Conservation (phyloP, 2,888 invertebrate species). For the Venustoraphidia nigricollis region DNA sequence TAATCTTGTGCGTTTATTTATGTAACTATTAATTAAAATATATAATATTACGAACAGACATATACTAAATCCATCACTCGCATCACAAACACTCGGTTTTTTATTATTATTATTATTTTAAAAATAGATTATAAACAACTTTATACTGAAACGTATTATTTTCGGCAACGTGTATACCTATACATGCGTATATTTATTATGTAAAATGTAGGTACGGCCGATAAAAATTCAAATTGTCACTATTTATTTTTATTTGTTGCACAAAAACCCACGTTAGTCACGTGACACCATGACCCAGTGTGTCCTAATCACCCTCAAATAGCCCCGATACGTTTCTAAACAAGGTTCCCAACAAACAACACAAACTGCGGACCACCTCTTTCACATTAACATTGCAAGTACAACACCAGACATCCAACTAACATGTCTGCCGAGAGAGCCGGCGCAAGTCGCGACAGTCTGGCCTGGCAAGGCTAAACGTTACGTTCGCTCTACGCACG, state of each 20-base stretch:
- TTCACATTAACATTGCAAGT: not conserved
- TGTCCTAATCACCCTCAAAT: constrained; percentile 1
- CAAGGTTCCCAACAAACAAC: not conserved
- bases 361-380: not conserved
- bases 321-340: not conserved
- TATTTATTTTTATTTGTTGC: not conserved
- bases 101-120: not conserved
- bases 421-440: constrained; percentile 28
- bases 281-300: not conserved
- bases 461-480: constrained; percentile 28
- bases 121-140: not conserved
- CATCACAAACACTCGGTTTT: not conserved
- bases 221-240: not conserved
- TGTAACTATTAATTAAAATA: not conserved
- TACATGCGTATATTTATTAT: not conserved
- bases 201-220: not conserved
- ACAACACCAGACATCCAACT: constrained; percentile 6
- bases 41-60: no score
- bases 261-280: not conserved
- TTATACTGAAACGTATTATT: not conserved
- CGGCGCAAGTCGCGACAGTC: constrained; percentile 24
- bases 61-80: not conserved
- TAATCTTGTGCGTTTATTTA: constrained; percentile 9
- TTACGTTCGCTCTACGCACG: constrained; percentile 25
- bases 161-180: not conserved